Percentiles rank a stretch among this genome's conserved stretches.
phyloP scores from a whole-genome alignment of 1,140 invertebrate species.

The Thaumatotibia leucotreta region DNA sequence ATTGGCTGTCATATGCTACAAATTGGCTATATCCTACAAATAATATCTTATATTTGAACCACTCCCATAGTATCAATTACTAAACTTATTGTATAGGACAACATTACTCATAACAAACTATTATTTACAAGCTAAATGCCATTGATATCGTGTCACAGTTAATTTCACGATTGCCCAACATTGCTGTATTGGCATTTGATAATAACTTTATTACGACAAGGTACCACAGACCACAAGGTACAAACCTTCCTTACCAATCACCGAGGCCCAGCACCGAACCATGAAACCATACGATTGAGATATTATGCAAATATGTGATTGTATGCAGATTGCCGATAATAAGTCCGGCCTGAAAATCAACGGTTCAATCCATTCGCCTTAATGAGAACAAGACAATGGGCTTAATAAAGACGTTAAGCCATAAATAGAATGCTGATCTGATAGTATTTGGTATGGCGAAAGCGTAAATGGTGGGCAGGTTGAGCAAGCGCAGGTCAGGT shows the following conservation, averaged over 20 bases:
- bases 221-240: not conserved
- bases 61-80: not conserved
- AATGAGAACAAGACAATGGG: slow-evolving; percentile 68
- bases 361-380: slow-evolving; percentile 57
- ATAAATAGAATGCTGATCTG: slow-evolving; percentile 32
- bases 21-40: not conserved
- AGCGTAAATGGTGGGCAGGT: not conserved
- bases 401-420: slow-evolving; percentile 65
- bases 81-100: not conserved
- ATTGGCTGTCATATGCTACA: too few species aligned
- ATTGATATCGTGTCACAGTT: not conserved
- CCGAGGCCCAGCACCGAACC: slow-evolving; percentile 43
- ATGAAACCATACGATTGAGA: slow-evolving; percentile 48
- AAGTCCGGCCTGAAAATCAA: slow-evolving; percentile 40
- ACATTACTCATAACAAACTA: not conserved
- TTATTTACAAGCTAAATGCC: not conserved
- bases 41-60: not conserved
- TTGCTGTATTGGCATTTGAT: not conserved
- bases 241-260: slow-evolving; percentile 36
- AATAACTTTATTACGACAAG: not conserved
- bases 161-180: not conserved
- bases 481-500: not conserved
- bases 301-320: slow-evolving; percentile 73
- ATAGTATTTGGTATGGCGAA: slow-evolving; percentile 24
- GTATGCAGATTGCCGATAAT: slow-evolving; percentile 71